A percentile compares a stretch with the other conserved stretches of the same genome.
phyloP scores from a whole-genome alignment of 2,888 invertebrate species.

The Tuta absoluta region DNA sequence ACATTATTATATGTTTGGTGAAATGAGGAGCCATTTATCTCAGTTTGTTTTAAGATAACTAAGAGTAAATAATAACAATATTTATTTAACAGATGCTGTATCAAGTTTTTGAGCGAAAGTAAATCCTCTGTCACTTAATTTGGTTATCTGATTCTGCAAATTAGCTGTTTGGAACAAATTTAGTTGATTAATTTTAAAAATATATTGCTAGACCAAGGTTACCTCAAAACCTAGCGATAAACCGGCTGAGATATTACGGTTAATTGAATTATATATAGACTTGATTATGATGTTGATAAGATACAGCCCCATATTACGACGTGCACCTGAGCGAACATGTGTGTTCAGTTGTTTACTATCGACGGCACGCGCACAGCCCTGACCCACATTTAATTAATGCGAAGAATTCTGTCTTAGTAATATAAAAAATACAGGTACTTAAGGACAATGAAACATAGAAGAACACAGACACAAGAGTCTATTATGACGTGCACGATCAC shows the following conservation, averaged over 20 bases:
- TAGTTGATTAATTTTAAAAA: background rate
- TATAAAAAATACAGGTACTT: background rate
- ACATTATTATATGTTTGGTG: constrained; percentile 5
- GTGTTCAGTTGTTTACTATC: constrained; percentile 31
- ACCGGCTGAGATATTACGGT: constrained; percentile 18
- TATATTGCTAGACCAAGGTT: background rate
- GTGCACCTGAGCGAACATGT: constrained; percentile 25
- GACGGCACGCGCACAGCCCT: constrained; percentile 23
- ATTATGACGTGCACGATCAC: background rate
- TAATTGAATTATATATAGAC: constrained; percentile 21
- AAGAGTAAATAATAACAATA: background rate
- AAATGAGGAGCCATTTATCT: background rate
- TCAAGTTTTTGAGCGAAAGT: background rate
- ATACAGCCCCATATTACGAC: constrained; percentile 16
- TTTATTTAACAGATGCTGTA: background rate
- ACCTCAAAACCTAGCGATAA: background rate
- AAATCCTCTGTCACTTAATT: constrained; percentile 1
- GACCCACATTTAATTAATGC: constrained; percentile 29
- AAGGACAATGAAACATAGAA: constrained; percentile 8
- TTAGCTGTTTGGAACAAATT: background rate
- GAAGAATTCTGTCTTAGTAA: constrained; percentile 21
- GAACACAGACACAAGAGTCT: background rate
- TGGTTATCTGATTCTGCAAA: background rate
- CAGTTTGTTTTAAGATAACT: background rate
- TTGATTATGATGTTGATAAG: constrained; percentile 21